A percentile compares a stretch with the other conserved stretches of the same genome.
phyloP scores from a whole-genome alignment of 2,797 vertebrate species.

The Hypotaenidia okinawae region DNA sequence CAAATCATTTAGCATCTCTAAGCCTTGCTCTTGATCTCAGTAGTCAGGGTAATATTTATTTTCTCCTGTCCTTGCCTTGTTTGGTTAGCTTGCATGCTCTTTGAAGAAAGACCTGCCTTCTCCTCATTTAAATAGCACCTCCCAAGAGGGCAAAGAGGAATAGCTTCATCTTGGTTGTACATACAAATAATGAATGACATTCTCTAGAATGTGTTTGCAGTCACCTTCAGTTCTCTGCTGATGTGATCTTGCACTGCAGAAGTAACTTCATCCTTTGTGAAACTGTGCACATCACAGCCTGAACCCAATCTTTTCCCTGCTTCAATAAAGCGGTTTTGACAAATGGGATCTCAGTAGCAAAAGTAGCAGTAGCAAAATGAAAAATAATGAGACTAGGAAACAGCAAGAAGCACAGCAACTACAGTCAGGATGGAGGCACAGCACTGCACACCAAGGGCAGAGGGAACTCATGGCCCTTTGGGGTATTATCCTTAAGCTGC shows the following conservation, averaged over 20 bases:
- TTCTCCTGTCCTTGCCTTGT: slow-evolving; percentile 19
- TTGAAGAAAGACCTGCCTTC: slow-evolving; percentile 39
- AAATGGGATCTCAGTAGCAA: not conserved
- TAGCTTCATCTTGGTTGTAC: not conserved
- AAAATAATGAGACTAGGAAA: not conserved
- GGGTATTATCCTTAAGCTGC: not conserved
- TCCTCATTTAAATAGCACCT: slow-evolving; percentile 33
- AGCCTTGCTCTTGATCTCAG: slow-evolving; percentile 5
- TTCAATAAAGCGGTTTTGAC: not conserved
- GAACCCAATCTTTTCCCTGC: not conserved
- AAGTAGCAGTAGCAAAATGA: slow-evolving; percentile 7
- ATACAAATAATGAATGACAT: not conserved
- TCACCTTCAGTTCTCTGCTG: slow-evolving; percentile 40
- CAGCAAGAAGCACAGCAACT: not conserved
- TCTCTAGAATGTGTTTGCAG: not conserved
- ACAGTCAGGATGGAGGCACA: not conserved
- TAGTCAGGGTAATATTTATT: slow-evolving; percentile 18
- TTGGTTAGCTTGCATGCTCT: slow-evolving; percentile 8
- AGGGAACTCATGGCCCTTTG: not conserved
- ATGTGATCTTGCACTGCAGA: not conserved
- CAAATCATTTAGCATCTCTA: not conserved
- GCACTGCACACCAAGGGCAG: not conserved
- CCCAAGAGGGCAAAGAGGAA: slow-evolving; percentile 24
- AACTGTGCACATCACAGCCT: not conserved
- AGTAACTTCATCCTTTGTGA: not conserved